Conservation (phyloP, 2,113 vertebrate species). For the Mola mola region DNA sequence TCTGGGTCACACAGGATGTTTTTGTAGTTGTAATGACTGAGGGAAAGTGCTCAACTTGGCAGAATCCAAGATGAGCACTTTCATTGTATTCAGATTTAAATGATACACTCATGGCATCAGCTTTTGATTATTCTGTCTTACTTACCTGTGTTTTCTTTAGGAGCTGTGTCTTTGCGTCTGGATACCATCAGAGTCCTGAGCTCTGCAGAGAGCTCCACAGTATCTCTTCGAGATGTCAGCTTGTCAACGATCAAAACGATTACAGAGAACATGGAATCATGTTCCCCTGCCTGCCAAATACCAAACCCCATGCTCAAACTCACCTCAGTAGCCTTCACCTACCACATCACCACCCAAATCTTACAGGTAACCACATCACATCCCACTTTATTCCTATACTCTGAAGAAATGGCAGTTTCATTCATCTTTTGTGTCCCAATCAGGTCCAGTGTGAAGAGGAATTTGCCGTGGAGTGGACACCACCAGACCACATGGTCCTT, state of each 20-base stretch:
- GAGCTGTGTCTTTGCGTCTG: constrained; percentile 88
- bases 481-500: constrained; percentile 92
- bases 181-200: constrained; percentile 85
- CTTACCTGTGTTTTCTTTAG: constrained; percentile 67
- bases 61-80: no score
- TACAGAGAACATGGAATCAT: constrained; percentile 90
- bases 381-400: background rate
- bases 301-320: constrained; percentile 83
- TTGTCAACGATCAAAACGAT: constrained; percentile 87
- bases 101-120: no score
- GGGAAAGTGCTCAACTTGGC: no score
- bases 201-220: constrained; percentile 85
- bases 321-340: constrained; percentile 83
- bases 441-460: constrained; percentile 89
- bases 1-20: no score
- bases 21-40: no score
- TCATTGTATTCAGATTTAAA: no score
- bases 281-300: constrained; percentile 86
- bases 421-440: constrained; percentile 5
- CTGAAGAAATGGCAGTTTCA: background rate
- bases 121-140: background rate
- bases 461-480: constrained; percentile 88
- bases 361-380: constrained; percentile 85
- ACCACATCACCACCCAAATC: constrained; percentile 86
- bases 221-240: constrained; percentile 87